Conservation (phyloP, 2,797 vertebrate species). For the Apogon talboti region DNA sequence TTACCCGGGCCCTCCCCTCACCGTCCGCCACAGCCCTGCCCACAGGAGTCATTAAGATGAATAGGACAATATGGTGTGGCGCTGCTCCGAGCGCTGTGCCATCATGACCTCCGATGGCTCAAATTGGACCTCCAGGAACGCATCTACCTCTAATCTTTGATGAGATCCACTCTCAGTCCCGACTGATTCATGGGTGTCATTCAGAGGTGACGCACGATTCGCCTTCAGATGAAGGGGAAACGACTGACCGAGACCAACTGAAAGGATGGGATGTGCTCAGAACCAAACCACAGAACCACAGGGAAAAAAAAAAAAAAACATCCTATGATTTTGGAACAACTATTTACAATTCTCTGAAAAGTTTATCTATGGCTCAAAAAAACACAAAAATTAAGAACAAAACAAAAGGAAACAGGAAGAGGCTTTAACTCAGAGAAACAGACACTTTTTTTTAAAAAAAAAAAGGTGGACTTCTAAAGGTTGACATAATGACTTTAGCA, state of each 20-base stretch:
- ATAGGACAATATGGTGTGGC: constrained; percentile 64
- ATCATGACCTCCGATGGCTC: constrained; percentile 71
- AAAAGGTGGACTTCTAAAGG: too few species aligned
- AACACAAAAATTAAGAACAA: too few species aligned
- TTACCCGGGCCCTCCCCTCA: constrained; percentile 76
- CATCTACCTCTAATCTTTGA: constrained; percentile 15
- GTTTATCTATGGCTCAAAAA: too few species aligned
- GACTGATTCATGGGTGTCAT: constrained; percentile 16
- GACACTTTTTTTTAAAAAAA: too few species aligned
- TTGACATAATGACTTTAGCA: too few species aligned
- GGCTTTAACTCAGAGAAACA: too few species aligned
- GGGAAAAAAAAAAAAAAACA: too few species aligned
- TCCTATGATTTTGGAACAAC: too few species aligned
- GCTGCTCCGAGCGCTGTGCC: constrained; percentile 68
- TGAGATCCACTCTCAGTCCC: constrained; percentile 18
- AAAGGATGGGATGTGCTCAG: not conserved
- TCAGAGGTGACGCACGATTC: constrained; percentile 6
- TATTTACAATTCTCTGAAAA: too few species aligned
- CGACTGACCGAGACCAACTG: not conserved
- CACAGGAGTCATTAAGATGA: constrained; percentile 79
- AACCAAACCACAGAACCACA: not conserved
- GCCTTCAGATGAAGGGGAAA: constrained; percentile 5
- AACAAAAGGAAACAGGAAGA: too few species aligned
- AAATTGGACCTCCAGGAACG: constrained; percentile 63
- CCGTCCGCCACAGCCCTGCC: constrained; percentile 70